Conservation (phyloP, 2,888 invertebrate genomes). For the Orthonevra nobilis region DNA sequence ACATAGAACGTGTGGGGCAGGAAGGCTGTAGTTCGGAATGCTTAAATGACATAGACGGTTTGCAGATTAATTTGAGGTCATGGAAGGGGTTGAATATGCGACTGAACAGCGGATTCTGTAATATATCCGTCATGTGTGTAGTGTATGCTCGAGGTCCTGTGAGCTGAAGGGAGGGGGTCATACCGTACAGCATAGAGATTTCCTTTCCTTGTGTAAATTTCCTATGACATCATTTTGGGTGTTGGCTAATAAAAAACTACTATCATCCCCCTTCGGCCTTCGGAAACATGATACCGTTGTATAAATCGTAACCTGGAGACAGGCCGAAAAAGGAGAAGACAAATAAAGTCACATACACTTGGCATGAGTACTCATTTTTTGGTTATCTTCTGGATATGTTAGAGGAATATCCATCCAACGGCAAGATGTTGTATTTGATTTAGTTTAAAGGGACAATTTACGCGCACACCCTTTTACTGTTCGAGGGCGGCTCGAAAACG, state of each 20-base stretch:
- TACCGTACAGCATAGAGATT: constrained; percentile 13
- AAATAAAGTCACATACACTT: constrained; percentile 32
- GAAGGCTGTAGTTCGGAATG: constrained; percentile 33
- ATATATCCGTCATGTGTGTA: constrained; percentile 30
- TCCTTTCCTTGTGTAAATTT: constrained; percentile 48
- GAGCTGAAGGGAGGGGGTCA: constrained; percentile 56
- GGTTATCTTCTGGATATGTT: not conserved
- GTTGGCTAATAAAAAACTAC: constrained; percentile 55
- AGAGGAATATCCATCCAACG: constrained; percentile 18
- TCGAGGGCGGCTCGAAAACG: constrained; percentile 28
- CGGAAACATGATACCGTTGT: constrained; percentile 47
- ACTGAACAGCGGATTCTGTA: constrained; percentile 54
- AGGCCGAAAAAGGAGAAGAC: not conserved
- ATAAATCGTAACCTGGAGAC: constrained; percentile 13
- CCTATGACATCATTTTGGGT: constrained; percentile 64
- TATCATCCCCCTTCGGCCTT: constrained; percentile 20
- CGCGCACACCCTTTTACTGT: constrained; percentile 58
- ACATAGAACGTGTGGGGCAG: not conserved
- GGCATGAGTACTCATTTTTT: constrained; percentile 32
- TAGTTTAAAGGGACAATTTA: constrained; percentile 19
- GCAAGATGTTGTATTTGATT: constrained; percentile 44
- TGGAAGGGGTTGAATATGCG: constrained; percentile 41
- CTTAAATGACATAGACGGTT: constrained; percentile 66
- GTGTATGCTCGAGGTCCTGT: constrained; percentile 11
- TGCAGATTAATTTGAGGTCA: constrained; percentile 68